Percentiles rank a stretch among this genome's conserved stretches.
phyloP scores from a whole-genome alignment of 2,888 invertebrate species.

The Arrhopalites spinosus region DNA sequence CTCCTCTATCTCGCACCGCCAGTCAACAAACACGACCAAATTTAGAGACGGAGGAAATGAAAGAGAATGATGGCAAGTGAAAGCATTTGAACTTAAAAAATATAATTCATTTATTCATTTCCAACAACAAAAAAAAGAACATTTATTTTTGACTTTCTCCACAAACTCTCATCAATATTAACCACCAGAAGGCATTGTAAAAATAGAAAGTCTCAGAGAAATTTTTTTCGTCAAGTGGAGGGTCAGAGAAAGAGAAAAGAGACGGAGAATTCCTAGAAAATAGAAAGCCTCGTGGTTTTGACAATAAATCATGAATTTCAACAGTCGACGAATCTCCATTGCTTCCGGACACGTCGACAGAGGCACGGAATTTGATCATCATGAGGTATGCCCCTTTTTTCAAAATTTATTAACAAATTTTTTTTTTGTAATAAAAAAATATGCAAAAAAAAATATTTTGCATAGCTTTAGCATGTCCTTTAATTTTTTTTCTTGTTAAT shows the following conservation, averaged over 20 bases:
- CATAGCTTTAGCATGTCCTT: too few relatives aligned
- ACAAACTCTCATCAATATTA: too few relatives aligned
- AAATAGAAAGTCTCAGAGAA: too few relatives aligned
- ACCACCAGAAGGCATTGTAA: too few relatives aligned
- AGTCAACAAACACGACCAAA: too few relatives aligned
- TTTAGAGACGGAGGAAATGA: background rate
- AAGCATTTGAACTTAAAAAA: background rate
- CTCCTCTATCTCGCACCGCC: too few relatives aligned
- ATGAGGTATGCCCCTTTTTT: conserved; percentile 48
- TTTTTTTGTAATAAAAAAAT: too few relatives aligned
- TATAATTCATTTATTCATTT: background rate
- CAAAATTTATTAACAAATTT: too few relatives aligned
- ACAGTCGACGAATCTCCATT: conserved; percentile 36
- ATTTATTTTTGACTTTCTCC: too few relatives aligned
- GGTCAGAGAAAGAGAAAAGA: background rate
- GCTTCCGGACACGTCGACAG: conserved; percentile 41
- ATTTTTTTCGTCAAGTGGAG: background rate
- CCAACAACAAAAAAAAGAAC: too few relatives aligned
- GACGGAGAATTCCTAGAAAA: background rate
- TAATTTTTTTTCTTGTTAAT: too few relatives aligned
- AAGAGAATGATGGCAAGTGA: background rate
- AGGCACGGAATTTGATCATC: conserved; percentile 55
- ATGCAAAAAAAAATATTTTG: background rate
- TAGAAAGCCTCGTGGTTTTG: background rate
- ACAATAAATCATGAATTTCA: conserved; percentile 46